Conservation (phyloP, 2,797 vertebrate genomes). For the Numenius phaeopus region DNA sequence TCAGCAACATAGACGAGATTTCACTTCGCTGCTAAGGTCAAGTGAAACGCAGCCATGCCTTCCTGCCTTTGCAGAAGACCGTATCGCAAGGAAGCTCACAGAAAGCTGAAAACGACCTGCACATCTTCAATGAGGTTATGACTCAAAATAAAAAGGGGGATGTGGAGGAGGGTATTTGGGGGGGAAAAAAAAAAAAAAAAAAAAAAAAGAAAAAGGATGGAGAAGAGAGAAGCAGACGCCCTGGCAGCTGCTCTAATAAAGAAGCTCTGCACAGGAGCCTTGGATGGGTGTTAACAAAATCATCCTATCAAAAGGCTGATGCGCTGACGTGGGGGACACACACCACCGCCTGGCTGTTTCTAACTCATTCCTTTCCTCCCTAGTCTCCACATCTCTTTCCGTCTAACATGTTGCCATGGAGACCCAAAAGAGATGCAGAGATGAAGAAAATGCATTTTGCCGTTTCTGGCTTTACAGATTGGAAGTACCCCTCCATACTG, state of each 20-base stretch:
- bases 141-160: background rate
- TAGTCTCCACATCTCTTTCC: slow-evolving; percentile 82
- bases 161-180: background rate
- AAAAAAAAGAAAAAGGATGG: background rate
- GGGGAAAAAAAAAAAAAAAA: background rate
- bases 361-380: slow-evolving; percentile 73
- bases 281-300: slow-evolving; percentile 77
- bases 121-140: slow-evolving; percentile 79
- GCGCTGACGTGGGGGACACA: slow-evolving; percentile 78
- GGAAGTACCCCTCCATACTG: slow-evolving; percentile 8
- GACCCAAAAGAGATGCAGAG: slow-evolving; percentile 79
- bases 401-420: slow-evolving; percentile 88
- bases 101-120: slow-evolving; percentile 32
- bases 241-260: slow-evolving; percentile 77
- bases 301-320: slow-evolving; percentile 84
- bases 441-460: slow-evolving; percentile 73
- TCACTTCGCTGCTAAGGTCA: slow-evolving; percentile 79
- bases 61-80: slow-evolving; percentile 69
- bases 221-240: slow-evolving; percentile 66
- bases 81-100: slow-evolving; percentile 12
- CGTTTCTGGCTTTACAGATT: slow-evolving; percentile 29
- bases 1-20: slow-evolving; percentile 61
- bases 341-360: slow-evolving; percentile 77
- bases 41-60: slow-evolving; percentile 80
- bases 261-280: slow-evolving; percentile 67